Evolutionary conservation across 2,888 invertebrate genomes (phyloP).

Genomic region (Spicauda simplicius): DNA sequence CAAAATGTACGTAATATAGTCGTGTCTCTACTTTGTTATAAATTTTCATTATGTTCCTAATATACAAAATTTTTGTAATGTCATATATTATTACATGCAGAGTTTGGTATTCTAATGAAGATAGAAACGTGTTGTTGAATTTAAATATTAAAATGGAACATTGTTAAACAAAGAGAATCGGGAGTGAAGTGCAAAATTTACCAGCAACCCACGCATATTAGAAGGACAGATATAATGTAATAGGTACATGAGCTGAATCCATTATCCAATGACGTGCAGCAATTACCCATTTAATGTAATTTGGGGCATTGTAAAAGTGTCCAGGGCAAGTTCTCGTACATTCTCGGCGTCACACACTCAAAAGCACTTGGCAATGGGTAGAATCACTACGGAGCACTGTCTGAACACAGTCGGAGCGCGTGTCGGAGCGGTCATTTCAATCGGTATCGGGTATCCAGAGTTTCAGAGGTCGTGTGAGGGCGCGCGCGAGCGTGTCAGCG

Average conservation of each 20-base stretch:
- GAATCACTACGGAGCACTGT: constrained; percentile 72
- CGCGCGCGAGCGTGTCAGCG: constrained; percentile 80
- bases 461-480: constrained; percentile 59
- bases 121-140: constrained; percentile 69
- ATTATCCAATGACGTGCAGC: constrained; percentile 84
- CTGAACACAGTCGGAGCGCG: constrained; percentile 62
- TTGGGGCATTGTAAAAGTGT: constrained; percentile 78
- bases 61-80: background rate
- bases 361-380: constrained; percentile 71
- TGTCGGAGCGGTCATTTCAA: constrained; percentile 73
- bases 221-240: constrained; percentile 70
- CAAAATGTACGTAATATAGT: background rate
- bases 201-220: constrained; percentile 68
- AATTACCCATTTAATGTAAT: constrained; percentile 84
- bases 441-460: constrained; percentile 60
- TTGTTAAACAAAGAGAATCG: constrained; percentile 68
- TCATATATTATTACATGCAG: constrained; percentile 39
- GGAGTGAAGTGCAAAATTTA: constrained; percentile 78
- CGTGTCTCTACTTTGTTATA: background rate
- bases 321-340: constrained; percentile 71
- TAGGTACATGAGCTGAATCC: constrained; percentile 77
- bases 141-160: constrained; percentile 70
- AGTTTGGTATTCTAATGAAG: constrained; percentile 71
- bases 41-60: background rate
- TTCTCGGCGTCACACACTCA: constrained; percentile 80